phyloP scores from a whole-genome alignment of 2,888 invertebrate species.

The Ganaspis brasiliensis region DNA sequence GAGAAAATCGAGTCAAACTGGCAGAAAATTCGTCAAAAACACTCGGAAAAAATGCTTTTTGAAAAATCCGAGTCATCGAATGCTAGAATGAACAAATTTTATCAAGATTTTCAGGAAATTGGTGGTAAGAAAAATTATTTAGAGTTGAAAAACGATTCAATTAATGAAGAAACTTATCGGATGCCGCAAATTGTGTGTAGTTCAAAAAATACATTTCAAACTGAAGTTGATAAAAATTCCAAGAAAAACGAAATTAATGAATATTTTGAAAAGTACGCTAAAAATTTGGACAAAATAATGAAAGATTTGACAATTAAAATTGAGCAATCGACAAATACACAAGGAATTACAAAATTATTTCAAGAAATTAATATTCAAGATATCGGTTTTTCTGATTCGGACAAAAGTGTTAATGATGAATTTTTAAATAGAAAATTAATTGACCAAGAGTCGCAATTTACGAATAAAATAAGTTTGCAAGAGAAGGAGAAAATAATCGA shows the following conservation, averaged over 20 bases:
- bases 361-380: slow-evolving; percentile 14
- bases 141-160: too few relatives aligned
- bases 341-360: slow-evolving; percentile 4
- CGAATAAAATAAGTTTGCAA: neutral
- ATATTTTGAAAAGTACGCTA: slow-evolving; percentile 10
- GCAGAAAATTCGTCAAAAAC: slow-evolving; percentile 15
- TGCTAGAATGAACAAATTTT: neutral
- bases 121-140: neutral
- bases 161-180: neutral
- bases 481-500: slow-evolving; percentile 9
- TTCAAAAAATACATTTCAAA: neutral
- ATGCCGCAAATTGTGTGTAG: neutral
- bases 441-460: slow-evolving; percentile 3
- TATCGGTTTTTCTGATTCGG: neutral
- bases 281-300: neutral
- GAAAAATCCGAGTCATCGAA: neutral
- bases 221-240: too few relatives aligned
- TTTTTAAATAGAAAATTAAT: neutral
- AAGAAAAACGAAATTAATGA: neutral
- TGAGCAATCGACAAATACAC: neutral
- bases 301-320: neutral
- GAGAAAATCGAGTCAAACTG: neutral
- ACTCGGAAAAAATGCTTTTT: neutral
- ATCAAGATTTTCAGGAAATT: neutral
- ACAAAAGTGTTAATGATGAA: neutral